Evolutionary conservation across 92 coral and sea anemone genomes (phyloP), one percentile per base, ranked within the genome.

Genomic region (Porites lobata): DNA sequence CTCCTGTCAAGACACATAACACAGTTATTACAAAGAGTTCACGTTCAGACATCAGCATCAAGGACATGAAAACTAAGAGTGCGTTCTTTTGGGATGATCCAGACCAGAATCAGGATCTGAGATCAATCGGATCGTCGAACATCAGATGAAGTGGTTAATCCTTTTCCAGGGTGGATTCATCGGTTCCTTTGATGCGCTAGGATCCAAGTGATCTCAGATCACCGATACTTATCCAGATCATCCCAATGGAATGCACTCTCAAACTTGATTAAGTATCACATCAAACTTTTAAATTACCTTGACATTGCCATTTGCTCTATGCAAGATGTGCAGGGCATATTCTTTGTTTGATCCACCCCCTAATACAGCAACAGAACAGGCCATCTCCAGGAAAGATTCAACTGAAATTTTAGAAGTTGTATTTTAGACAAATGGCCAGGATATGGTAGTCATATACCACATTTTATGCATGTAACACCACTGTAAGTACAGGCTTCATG

Each of bases 311-410:
- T 85, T 95, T 32, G 89, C 77, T 86, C 85, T 88, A 86, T 92
- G 98, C 38, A 96, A 90, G 61, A 96, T 84, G 75, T 96, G 99
- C 12, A 96, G 83, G 6, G 97, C 99, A 81, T 96, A 96, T 78
- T 96, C 99, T 65, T 96, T 96, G 94, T 96, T 96, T 4, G 99
- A 95, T 7, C 99, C 93, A 11, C 99, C 99, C 29, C 99, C 99
- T 17, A 84, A 64, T 10, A 96, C 94, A n/a, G 99, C 99, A n/a
- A 94, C 94, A 1, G 99, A 96, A 83, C 98, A 94, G n/a, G 99
- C 94, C 92, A 96, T 96, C 76, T 96, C 98, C 63, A 96, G 93
- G 83, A 90, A 96, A 14, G 99, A 94, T 85, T 95, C 96, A 80
- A 96, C 99, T 95, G 86, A 47, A 79, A 82, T 71, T 69, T 71